These are phyloP conservation scores for Tetragonula clypearis DNA, from an alignment of 1,140 invertebrate genomes.

Conservation along the genomic window DNA sequence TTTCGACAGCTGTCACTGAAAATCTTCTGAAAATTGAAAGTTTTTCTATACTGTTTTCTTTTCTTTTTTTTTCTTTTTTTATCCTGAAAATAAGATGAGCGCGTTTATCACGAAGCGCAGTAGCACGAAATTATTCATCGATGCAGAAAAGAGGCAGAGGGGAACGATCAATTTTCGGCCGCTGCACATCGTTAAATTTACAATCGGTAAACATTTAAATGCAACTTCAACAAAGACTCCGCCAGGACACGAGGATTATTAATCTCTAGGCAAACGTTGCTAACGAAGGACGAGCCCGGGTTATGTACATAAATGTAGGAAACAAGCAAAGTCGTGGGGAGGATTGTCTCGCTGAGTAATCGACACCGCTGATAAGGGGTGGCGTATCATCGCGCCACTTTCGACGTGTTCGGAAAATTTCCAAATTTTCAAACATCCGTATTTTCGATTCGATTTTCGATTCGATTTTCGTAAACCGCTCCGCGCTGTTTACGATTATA, in stretches of 20 bases:
- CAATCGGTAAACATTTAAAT: constrained; percentile 46
- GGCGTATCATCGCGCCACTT: neutral
- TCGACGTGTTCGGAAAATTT: neutral
- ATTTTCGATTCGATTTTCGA: too few relatives aligned
- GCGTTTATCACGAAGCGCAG: neutral
- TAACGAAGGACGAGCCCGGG: constrained; percentile 47
- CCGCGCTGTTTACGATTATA: too few relatives aligned
- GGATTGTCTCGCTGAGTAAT: constrained; percentile 29
- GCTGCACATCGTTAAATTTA: constrained; percentile 21
- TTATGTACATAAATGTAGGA: constrained; percentile 41
- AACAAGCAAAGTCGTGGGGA: constrained; percentile 33
- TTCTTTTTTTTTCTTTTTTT: neutral
- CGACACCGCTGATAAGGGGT: constrained; percentile 18
- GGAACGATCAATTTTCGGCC: constrained; percentile 1
- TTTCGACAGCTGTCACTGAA: neutral
- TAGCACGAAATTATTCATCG: neutral
- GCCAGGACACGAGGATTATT: constrained; percentile 33
- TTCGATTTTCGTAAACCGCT: too few relatives aligned
- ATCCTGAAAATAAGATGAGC: neutral
- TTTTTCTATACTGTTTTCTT: neutral
- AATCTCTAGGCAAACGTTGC: constrained; percentile 50
- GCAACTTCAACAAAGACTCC: constrained; percentile 29
- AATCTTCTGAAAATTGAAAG: too few relatives aligned
- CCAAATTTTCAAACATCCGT: too few relatives aligned
- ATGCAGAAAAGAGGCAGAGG: too few relatives aligned